A percentile compares a stretch with the other conserved stretches of the same genome.
Evolutionary conservation across 2,888 invertebrate species (phyloP).

Genomic region (Sisyra terminalis): DNA sequence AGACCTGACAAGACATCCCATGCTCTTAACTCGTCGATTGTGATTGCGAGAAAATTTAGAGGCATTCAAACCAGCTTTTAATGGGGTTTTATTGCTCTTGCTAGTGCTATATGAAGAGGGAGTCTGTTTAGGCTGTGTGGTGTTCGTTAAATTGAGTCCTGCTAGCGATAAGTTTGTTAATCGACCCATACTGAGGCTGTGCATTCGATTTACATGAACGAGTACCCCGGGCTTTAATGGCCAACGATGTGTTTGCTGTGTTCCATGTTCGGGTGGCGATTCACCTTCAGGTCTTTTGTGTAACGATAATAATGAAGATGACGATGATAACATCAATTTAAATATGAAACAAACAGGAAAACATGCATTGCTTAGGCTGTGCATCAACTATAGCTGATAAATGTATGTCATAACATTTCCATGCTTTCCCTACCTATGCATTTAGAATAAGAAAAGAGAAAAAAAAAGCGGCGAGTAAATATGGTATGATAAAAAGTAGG

Average conservation of each 20-base stretch:
- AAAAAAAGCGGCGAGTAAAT: no score
- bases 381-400: no score
- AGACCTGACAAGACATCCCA: slow-evolving; percentile 8
- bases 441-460: no score
- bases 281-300: slow-evolving; percentile 31
- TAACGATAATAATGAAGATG: slow-evolving; percentile 1
- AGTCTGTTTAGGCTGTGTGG: slow-evolving; percentile 7
- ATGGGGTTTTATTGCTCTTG: slow-evolving; percentile 1
- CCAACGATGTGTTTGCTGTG: slow-evolving; percentile 48
- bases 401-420: slow-evolving; percentile 11
- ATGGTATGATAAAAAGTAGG: background rate
- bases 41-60: background rate
- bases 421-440: background rate
- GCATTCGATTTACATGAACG: slow-evolving; percentile 73
- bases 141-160: slow-evolving; percentile 10
- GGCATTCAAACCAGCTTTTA: no score
- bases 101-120: slow-evolving; percentile 7
- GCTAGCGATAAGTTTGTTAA: slow-evolving; percentile 11
- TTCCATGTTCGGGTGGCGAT: slow-evolving; percentile 19
- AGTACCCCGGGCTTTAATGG: slow-evolving; percentile 77
- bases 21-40: slow-evolving; percentile 6
- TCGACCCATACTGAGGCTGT: slow-evolving; percentile 33
- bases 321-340: slow-evolving; percentile 1
- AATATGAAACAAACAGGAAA: slow-evolving; percentile 5
- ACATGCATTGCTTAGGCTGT: background rate